Percentiles rank a stretch among this genome's conserved stretches.
These are phyloP conservation scores for Eugnorisma glareosa DNA, from an alignment of 2,888 invertebrate genomes.

Conservation along the genomic window DNA sequence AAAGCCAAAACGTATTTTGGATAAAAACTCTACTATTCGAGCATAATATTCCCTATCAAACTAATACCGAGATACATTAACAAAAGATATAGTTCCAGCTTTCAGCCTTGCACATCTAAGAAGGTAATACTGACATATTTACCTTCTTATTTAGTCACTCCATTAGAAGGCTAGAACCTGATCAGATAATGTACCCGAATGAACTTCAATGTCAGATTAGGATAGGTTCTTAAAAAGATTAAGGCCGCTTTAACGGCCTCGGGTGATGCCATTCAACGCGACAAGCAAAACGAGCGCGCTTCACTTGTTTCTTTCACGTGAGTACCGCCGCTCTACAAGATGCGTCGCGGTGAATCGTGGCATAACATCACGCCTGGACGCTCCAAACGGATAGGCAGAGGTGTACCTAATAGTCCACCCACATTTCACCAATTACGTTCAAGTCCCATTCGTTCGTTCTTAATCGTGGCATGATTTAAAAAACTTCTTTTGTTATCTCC, in stretches of 20 bases:
- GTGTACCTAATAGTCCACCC: too few relatives aligned
- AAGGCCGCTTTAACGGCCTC: background rate
- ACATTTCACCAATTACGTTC: too few relatives aligned
- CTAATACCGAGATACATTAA: constrained; percentile 8
- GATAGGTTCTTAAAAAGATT: constrained; percentile 15
- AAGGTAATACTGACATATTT: too few relatives aligned
- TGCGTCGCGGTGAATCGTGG: too few relatives aligned
- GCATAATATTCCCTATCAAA: background rate
- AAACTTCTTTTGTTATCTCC: background rate
- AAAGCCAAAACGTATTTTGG: background rate
- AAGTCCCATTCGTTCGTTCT: too few relatives aligned
- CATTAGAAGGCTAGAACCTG: constrained; percentile 39
- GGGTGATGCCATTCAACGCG: background rate
- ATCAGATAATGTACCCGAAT: constrained; percentile 14
- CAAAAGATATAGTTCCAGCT: background rate
- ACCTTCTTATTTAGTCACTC: too few relatives aligned
- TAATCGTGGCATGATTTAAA: background rate
- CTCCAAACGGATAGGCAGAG: too few relatives aligned
- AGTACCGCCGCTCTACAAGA: background rate
- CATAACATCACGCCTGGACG: too few relatives aligned
- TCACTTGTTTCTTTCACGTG: background rate
- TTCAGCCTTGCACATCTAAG: constrained; percentile 21
- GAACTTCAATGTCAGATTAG: constrained; percentile 30
- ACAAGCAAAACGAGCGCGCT: background rate
- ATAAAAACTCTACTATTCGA: background rate